phyloP scores from a whole-genome alignment of 2,888 invertebrate genomes.

The Patella depressa region DNA sequence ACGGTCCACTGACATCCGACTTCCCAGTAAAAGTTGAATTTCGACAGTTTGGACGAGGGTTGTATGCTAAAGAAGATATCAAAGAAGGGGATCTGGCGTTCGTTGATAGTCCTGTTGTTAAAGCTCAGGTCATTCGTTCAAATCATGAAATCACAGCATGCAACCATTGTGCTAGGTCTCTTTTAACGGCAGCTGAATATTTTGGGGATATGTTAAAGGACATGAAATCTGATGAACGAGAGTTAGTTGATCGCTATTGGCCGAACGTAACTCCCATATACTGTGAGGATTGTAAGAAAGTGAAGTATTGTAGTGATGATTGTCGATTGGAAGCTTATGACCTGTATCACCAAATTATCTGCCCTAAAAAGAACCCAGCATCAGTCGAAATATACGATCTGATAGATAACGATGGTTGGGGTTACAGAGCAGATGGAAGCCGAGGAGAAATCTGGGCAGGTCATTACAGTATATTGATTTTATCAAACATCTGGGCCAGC shows the following conservation, averaged over 20 bases:
- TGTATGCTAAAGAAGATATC: slow-evolving; percentile 80
- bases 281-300: slow-evolving; percentile 51
- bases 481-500: slow-evolving; percentile 59
- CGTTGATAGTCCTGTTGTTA: slow-evolving; percentile 89
- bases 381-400: slow-evolving; percentile 50
- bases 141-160: slow-evolving; percentile 87
- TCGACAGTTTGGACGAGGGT: slow-evolving; percentile 80
- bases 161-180: slow-evolving; percentile 88
- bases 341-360: slow-evolving; percentile 83
- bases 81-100: slow-evolving; percentile 82
- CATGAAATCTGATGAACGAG: slow-evolving; percentile 36
- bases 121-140: slow-evolving; percentile 81
- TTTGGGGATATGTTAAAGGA: slow-evolving; percentile 45
- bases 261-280: slow-evolving; percentile 46
- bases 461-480: slow-evolving; percentile 56
- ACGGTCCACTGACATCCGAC: slow-evolving; percentile 53
- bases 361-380: slow-evolving; percentile 71
- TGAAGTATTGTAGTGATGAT: slow-evolving; percentile 73
- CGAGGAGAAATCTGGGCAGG: slow-evolving; percentile 52
- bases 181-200: slow-evolving; percentile 86
- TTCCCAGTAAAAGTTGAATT: slow-evolving; percentile 57
- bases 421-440: slow-evolving; percentile 39
- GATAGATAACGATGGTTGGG: slow-evolving; percentile 48
- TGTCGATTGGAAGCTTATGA: slow-evolving; percentile 80
- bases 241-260: slow-evolving; percentile 53